phyloP scores from a whole-genome alignment of 53 echinoderm and acorn worm genomes.

The Patiria pectinifera region DNA sequence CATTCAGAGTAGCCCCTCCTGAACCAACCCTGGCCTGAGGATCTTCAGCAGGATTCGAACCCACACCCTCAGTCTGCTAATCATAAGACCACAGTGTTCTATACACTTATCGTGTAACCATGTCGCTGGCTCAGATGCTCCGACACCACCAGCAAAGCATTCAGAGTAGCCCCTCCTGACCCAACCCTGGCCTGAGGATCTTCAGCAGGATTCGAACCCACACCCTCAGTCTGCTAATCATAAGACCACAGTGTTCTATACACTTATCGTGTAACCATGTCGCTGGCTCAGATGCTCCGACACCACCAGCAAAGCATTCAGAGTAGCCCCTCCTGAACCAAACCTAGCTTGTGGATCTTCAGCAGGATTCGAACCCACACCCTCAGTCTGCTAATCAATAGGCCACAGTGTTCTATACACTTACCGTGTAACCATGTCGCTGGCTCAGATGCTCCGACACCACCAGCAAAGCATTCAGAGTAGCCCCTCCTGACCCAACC shows the following conservation, averaged over 20 bases:
- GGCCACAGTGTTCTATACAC: neutral
- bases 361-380: slow-evolving; percentile 17
- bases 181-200: slow-evolving; percentile 90
- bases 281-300: slow-evolving; percentile 91
- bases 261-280: slow-evolving; percentile 80
- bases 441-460: slow-evolving; percentile 94
- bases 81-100: no score
- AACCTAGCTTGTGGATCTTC: slow-evolving; percentile 88
- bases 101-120: slow-evolving; percentile 77
- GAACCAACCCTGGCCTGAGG: slow-evolving; percentile 87
- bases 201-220: slow-evolving; percentile 54
- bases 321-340: slow-evolving; percentile 95
- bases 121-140: slow-evolving; percentile 87
- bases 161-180: slow-evolving; percentile 94
- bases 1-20: slow-evolving; percentile 98
- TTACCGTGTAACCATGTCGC: slow-evolving; percentile 81
- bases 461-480: slow-evolving; percentile 93
- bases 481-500: slow-evolving; percentile 96
- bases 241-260: no score
- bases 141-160: slow-evolving; percentile 91
- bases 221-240: no score
- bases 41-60: slow-evolving; percentile 70
- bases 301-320: slow-evolving; percentile 92
- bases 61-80: no score
- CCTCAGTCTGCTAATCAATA: no score